Base-by-base conservation (phyloP, 2,888 invertebrate genomes). In the Thymelicus lineola region DNA sequence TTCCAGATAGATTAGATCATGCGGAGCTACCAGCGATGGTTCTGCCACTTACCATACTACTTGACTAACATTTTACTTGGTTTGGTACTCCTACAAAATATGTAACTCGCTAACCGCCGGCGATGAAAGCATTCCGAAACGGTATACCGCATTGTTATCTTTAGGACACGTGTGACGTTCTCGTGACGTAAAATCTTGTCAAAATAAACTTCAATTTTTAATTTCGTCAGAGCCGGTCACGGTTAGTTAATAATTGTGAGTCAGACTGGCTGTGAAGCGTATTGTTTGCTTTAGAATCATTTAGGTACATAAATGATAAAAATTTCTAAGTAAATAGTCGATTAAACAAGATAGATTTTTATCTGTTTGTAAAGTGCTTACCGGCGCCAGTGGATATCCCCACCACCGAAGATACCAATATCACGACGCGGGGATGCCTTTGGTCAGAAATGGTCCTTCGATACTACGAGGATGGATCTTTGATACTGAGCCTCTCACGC, bases 61-160 rank as follows among this genome's bases (percentile, higher is more conserved):
- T 28, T 28, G 3, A 28, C 28, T 28, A 28, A 3, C 28, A 28
- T 28, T 28, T 28, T 28, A 28, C 3, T 28, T 9, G 9, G 38
- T 38, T 6, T 7, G 38, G 7, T 38, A 7, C 38, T 38, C 38
- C 15, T 10, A 48, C 7, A 9, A 50, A 17, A 20, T 2, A 6
- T 1, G 10, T 53, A 10, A 17, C 53, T 53, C 53, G 53, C 12
- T 53, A 20, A 53, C 20, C 53, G 53, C 53, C 20, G 53, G 12
- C 53, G 20, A 53, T 53, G 15, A 53, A 53, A 20, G 10, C 38
- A 42, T 17, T 38, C 15, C 42, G 15, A n/a, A n/a, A n/a, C n/a
- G n/a, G 10, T 45, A 60, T 5, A 63, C 73, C 57, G 72, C 72
- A 73, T 71, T 74, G 63, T 78, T 79, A 76, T 79, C 77, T 79